These are phyloP conservation scores for Nomada ruficornis DNA, from an alignment of 2,888 invertebrate genomes.

Conservation along the genomic window DNA sequence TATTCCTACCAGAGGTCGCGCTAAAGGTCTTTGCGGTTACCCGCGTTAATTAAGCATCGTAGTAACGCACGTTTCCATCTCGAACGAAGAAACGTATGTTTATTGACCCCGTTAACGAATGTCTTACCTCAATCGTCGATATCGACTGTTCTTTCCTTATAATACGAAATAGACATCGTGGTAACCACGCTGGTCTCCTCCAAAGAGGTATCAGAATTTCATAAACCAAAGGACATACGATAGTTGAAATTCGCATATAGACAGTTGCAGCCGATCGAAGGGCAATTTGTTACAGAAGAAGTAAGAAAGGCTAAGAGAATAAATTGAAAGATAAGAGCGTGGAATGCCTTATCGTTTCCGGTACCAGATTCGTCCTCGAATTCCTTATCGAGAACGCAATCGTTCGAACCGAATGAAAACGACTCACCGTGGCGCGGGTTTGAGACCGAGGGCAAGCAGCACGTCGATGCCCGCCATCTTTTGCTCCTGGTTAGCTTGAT, in stretches of 20 bases:
- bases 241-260: background rate
- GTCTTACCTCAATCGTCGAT: background rate
- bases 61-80: constrained; percentile 1
- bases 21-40: constrained; percentile 47
- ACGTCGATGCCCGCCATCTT: constrained; percentile 84
- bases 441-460: constrained; percentile 86
- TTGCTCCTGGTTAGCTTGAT: constrained; percentile 71
- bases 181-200: background rate
- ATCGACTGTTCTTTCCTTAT: too few relatives aligned
- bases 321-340: background rate
- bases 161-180: too few relatives aligned
- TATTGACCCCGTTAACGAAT: background rate
- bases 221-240: background rate
- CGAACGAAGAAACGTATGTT: background rate
- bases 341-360: constrained; percentile 41
- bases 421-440: constrained; percentile 84
- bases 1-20: constrained; percentile 43
- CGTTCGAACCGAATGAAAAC: constrained; percentile 19
- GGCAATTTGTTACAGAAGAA: background rate
- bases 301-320: background rate
- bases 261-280: background rate
- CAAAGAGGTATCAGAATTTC: background rate
- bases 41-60: constrained; percentile 18
- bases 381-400: constrained; percentile 25
- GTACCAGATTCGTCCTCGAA: constrained; percentile 38